These are phyloP conservation scores for Aselliscus stoliczkanus DNA, from an alignment of 2,797 vertebrate genomes.

Conservation along the genomic window DNA sequence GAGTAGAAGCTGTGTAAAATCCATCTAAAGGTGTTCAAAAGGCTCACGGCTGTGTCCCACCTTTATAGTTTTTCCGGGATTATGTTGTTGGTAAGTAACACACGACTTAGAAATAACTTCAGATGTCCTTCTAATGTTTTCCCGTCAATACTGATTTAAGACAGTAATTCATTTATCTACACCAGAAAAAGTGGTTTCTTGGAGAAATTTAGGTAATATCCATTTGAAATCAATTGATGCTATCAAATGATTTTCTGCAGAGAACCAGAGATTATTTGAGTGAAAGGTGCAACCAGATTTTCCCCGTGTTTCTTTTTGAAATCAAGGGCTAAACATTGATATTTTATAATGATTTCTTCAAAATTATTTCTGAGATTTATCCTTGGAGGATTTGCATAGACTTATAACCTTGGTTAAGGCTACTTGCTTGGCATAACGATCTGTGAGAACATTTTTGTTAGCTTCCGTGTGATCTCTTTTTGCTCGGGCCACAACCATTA, in stretches of 20 bases:
- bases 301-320: neutral
- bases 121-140: neutral
- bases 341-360: neutral
- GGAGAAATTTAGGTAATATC: neutral
- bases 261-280: neutral
- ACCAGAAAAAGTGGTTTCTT: neutral
- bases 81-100: neutral
- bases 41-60: neutral
- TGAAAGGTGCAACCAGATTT: neutral
- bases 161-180: neutral
- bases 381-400: neutral
- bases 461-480: neutral
- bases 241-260: neutral
- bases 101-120: neutral
- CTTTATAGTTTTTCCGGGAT: neutral
- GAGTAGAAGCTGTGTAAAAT: neutral
- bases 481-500: neutral
- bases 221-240: neutral
- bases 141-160: neutral
- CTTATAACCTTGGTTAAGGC: neutral
- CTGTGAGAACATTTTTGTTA: neutral
- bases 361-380: neutral
- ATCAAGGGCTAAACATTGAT: neutral
- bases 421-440: neutral
- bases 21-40: neutral